A percentile compares a stretch with the other conserved stretches of the same genome.
These are phyloP conservation scores for Apostichopus parvimensis DNA, from an alignment of 35 echinoderm and acorn worm species.

Conservation along the genomic window DNA sequence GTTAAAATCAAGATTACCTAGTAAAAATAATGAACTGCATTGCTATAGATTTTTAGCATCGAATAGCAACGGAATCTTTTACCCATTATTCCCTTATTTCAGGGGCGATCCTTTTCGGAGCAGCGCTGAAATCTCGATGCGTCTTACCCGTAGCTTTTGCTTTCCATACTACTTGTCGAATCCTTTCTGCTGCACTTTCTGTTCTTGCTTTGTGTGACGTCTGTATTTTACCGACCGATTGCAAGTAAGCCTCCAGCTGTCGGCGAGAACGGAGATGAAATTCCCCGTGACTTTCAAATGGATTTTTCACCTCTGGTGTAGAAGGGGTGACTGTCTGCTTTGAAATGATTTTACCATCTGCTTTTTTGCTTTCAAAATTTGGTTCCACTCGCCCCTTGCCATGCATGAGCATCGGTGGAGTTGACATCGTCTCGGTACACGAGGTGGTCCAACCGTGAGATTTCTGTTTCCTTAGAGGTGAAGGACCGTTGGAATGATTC, in stretches of 20 bases:
- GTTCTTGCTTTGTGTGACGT: constrained; percentile 59
- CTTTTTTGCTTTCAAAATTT: not conserved
- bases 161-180: constrained; percentile 72
- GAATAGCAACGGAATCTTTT: too few species aligned
- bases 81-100: constrained; percentile 44
- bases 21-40: too few species aligned
- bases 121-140: constrained; percentile 24
- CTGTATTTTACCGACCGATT: constrained; percentile 68
- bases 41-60: too few species aligned
- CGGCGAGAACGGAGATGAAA: constrained; percentile 79
- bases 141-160: constrained; percentile 67
- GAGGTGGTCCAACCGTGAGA: constrained; percentile 88
- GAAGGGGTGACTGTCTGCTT: not conserved
- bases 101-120: constrained; percentile 48
- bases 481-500: constrained; percentile 5
- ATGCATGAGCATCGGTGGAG: constrained; percentile 87
- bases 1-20: too few species aligned
- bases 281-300: constrained; percentile 62
- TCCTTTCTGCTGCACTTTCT: constrained; percentile 39
- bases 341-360: not conserved
- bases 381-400: constrained; percentile 25
- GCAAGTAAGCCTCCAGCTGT: constrained; percentile 83
- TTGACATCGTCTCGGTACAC: constrained; percentile 68
- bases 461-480: constrained; percentile 61
- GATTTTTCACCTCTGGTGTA: constrained; percentile 68